These are phyloP conservation scores for Tetraodon nigroviridis DNA, from an alignment of 2,113 vertebrate species.

Conservation along the genomic window DNA sequence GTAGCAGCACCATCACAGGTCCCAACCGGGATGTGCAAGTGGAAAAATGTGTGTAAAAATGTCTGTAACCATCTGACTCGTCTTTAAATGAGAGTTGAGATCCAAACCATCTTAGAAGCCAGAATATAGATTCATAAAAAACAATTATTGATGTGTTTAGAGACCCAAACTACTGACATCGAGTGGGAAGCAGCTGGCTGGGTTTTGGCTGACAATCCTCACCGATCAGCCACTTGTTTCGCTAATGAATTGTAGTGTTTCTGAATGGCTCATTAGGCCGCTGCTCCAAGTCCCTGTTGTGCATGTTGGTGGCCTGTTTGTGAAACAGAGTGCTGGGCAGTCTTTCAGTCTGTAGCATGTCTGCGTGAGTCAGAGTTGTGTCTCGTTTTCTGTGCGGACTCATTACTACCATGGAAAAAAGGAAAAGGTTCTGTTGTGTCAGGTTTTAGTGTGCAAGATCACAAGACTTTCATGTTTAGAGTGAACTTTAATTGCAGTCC, in stretches of 20 bases:
- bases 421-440: constrained; percentile 8
- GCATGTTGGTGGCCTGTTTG: constrained; percentile 36
- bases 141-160: background rate
- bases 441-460: background rate
- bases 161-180: background rate
- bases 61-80: too few relatives aligned
- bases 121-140: too few relatives aligned
- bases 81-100: too few relatives aligned
- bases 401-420: constrained; percentile 36
- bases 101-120: background rate
- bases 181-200: constrained; percentile 10
- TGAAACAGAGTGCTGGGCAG: constrained; percentile 1
- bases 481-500: background rate
- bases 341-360: constrained; percentile 6
- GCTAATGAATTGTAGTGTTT: constrained; percentile 30
- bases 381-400: constrained; percentile 29
- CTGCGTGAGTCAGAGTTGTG: constrained; percentile 25
- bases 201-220: constrained; percentile 1
- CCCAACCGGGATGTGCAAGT: too few relatives aligned
- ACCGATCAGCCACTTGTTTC: constrained; percentile 21
- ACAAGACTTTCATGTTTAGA: background rate
- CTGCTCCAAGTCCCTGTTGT: constrained; percentile 21
- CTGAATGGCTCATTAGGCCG: constrained; percentile 28
- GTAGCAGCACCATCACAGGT: too few relatives aligned
- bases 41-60: too few relatives aligned